Conservation (phyloP, 2,888 invertebrate genomes). For the Pristionchus exspectatus region DNA sequence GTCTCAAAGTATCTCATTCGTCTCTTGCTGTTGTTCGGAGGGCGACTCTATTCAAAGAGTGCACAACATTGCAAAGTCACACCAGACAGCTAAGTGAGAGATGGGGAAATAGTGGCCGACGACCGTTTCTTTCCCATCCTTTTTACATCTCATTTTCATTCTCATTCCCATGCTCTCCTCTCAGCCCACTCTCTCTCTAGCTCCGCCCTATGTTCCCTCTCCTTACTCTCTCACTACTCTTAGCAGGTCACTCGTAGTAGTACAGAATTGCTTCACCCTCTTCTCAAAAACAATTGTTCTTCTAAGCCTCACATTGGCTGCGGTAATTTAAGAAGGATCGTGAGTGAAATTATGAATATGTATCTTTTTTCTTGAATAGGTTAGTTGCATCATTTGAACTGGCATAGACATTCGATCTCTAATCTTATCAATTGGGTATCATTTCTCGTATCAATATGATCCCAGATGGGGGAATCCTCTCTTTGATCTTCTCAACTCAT, state of each 20-base stretch:
- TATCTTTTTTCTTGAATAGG: neutral
- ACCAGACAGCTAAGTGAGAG: neutral
- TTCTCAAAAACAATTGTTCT: neutral
- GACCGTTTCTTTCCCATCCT: neutral
- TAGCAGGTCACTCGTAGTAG: constrained; percentile 26
- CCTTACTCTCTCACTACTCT: neutral
- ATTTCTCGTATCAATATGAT: neutral
- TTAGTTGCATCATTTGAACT: neutral
- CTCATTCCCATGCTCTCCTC: neutral
- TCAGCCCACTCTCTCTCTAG: neutral
- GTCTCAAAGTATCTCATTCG: neutral
- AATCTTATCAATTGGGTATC: neutral
- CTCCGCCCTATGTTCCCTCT: constrained; percentile 36
- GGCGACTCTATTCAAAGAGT: neutral
- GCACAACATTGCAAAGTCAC: neutral
- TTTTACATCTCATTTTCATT: neutral
- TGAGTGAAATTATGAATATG: neutral
- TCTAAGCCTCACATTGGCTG: neutral
- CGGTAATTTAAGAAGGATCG: neutral
- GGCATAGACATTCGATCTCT: neutral
- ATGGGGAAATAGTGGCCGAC: too few relatives aligned
- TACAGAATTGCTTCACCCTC: neutral
- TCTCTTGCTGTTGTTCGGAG: neutral
- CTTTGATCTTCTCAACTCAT: constrained; percentile 7
- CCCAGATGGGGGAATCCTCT: neutral